These are phyloP conservation scores for Eulimnadia texana DNA, from an alignment of 1,140 invertebrate genomes.

Conservation along the genomic window DNA sequence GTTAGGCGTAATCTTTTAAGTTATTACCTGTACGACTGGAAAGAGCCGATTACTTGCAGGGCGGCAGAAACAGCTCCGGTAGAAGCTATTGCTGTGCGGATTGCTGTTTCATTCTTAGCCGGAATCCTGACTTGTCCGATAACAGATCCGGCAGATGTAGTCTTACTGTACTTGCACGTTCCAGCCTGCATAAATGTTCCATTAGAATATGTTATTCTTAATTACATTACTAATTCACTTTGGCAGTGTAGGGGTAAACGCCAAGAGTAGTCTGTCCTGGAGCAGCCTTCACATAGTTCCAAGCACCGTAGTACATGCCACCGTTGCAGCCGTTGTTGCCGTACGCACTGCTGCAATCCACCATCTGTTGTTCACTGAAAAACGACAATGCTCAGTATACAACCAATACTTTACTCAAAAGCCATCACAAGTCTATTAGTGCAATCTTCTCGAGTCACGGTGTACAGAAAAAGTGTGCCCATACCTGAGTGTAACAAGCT, in stretches of 20 bases:
- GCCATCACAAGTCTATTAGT: not conserved
- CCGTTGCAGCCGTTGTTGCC: slow-evolving; percentile 53
- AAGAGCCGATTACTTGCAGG: not conserved
- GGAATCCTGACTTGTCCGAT: not conserved
- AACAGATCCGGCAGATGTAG: not conserved
- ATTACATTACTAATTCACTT: not conserved
- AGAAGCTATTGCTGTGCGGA: not conserved
- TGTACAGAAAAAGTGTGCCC: not conserved
- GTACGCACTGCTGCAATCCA: slow-evolving; percentile 40
- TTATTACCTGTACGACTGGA: slow-evolving; percentile 1
- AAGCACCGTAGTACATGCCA: slow-evolving; percentile 29
- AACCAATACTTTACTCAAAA: not conserved
- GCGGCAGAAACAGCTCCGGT: not conserved
- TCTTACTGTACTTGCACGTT: not conserved
- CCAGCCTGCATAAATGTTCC: not conserved
- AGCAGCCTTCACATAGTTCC: slow-evolving; percentile 6
- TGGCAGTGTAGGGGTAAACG: slow-evolving; percentile 19
- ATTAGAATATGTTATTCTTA: not conserved
- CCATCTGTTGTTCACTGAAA: slow-evolving; percentile 42
- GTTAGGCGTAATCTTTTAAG: no score
- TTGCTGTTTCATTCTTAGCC: slow-evolving; percentile 1
- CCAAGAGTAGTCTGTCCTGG: not conserved
- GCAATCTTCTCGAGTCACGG: not conserved
- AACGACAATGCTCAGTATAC: no score
- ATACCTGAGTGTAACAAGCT: slow-evolving; percentile 26